A percentile compares a stretch with the other conserved stretches of the same genome.
Evolutionary conservation across 1,140 invertebrate genomes (phyloP).

Genomic region (Homarus americanus): DNA sequence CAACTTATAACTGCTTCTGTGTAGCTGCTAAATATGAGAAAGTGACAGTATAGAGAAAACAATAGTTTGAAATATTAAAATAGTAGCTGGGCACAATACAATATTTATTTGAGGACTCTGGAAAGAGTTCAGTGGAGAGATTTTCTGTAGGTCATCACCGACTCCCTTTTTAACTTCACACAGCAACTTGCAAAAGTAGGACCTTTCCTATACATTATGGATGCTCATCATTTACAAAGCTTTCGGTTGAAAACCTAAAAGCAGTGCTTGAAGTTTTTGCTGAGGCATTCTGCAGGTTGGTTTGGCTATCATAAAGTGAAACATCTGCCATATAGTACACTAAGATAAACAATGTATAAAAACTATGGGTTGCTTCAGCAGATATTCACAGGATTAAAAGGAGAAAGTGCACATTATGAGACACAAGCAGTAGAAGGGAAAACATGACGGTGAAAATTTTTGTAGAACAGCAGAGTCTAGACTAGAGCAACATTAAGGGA

Average conservation of each 20-base stretch:
- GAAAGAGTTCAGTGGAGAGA: not conserved
- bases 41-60: not conserved
- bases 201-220: not conserved
- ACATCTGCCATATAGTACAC: too few relatives aligned
- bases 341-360: too few relatives aligned
- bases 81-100: not conserved
- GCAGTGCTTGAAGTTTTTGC: not conserved
- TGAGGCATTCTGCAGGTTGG: not conserved
- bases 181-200: not conserved
- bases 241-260: too few relatives aligned
- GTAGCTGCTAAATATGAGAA: slow-evolving; percentile 10
- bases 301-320: not conserved
- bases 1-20: not conserved
- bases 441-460: too few relatives aligned
- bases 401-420: too few relatives aligned
- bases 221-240: too few relatives aligned
- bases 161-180: not conserved
- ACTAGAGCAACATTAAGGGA: too few relatives aligned
- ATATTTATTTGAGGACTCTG: not conserved
- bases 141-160: not conserved
- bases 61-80: not conserved
- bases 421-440: too few relatives aligned
- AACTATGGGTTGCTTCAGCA: too few relatives aligned
- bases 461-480: too few relatives aligned
- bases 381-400: too few relatives aligned